Evolutionary conservation across 2,888 invertebrate genomes (phyloP), one percentile per base, ranked within the genome.

Genomic region (Listrodromus nycthemerus): DNA sequence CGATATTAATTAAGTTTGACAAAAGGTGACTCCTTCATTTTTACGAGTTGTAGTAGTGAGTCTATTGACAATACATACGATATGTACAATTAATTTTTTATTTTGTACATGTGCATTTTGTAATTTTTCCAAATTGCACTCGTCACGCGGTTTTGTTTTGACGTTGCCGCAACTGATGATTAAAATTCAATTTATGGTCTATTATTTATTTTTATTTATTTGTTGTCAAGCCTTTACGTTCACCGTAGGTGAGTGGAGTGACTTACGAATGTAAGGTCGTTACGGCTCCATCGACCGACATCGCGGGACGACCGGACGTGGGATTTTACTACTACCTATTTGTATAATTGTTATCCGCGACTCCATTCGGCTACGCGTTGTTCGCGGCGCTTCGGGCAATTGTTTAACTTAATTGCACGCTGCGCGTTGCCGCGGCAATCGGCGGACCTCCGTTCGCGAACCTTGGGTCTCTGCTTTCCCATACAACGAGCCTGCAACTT

Each of bases 391-490:
- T 83, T 88, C 87, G 86, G 89, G 89, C 91, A 92, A 92, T 92
- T 92, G 92, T 92, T 92, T 91, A 91, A 92, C 91, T 92, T 91
- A 91, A 92, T 92, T 92, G 92, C 91, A 91, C 88, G 89, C 88
- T 90, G 90, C 90, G 69, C 65, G 41, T 45, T 52, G 24, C 41
- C 52, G 76, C 66, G 48, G 41, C 65, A 69, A 55, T 61, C 52
- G 27, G 66, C 66, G 30, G 69, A 78, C 33, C 74, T 45, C 74
- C 69, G 63, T 80, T 73, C 77, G 83, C 80, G 77, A 73, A 80
- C 27, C 73, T 27, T 55, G 77, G 82, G 58, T 63, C 89, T 91
- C 89, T 89, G 90, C 89, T 89, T 90, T 90, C 89, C 87, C 89
- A 84, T 87, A 88, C 87, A 86, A 87, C 87, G 79, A 85, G 87